A percentile compares a stretch with the other conserved stretches of the same genome.
Evolutionary conservation across 2,113 vertebrate genomes (phyloP).

Genomic region (Tragelaphus strepsiceros): DNA sequence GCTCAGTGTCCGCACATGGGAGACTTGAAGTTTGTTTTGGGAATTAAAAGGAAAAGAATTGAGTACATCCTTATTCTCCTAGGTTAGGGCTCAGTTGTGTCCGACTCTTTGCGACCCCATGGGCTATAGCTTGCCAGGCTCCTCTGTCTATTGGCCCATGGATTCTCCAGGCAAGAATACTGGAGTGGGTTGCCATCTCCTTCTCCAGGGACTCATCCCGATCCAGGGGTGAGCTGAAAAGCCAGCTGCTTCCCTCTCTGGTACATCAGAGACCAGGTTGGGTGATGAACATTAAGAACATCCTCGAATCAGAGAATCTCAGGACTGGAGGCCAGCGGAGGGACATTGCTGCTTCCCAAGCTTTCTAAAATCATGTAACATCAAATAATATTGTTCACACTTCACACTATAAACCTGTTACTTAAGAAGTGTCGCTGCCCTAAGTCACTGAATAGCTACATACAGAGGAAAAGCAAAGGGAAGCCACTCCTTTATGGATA

Average conservation of each 20-base stretch:
- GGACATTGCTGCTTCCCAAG: not conserved
- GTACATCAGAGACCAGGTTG: not conserved
- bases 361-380: not conserved
- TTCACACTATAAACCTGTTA: not conserved
- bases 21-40: not conserved
- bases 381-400: not conserved
- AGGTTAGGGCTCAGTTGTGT: not conserved
- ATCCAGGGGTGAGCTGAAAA: not conserved
- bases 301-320: not conserved
- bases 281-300: too few relatives aligned
- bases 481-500: not conserved
- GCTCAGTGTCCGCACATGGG: not conserved
- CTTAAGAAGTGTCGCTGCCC: not conserved
- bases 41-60: not conserved
- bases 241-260: not conserved
- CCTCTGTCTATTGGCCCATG: not conserved
- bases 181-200: not conserved
- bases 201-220: not conserved
- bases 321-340: not conserved
- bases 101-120: accelerated
- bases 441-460: not conserved
- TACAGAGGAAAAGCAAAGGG: not conserved
- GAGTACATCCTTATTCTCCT: not conserved
- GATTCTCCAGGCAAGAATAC: not conserved
- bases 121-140: not conserved